phyloP scores from a whole-genome alignment of 2,113 vertebrate species.

The Centropus unirufus region DNA sequence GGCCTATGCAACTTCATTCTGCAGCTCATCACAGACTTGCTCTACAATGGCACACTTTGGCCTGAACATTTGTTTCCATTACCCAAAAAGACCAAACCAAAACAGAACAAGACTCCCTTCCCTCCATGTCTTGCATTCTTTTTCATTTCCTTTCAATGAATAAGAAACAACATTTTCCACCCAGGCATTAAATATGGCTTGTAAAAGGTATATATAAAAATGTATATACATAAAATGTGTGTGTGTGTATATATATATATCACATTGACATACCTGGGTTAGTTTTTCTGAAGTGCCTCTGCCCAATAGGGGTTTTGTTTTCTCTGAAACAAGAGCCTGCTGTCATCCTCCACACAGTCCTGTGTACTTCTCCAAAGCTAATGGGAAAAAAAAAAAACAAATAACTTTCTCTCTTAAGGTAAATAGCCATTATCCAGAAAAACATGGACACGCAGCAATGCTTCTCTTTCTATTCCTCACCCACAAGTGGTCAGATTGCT shows the following conservation, averaged over 20 bases:
- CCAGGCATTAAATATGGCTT: not conserved
- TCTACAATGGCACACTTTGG: not conserved
- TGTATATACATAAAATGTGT: too few species aligned
- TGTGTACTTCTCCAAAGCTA: not conserved
- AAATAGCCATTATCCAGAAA: conserved; percentile 14
- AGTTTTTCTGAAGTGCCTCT: not conserved
- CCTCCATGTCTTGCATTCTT: not conserved
- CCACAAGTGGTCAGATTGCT: conserved; percentile 3
- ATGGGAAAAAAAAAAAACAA: not conserved
- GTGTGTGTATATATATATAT: too few species aligned
- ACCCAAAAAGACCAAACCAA: not conserved
- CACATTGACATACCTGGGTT: not conserved
- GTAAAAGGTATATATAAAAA: not conserved
- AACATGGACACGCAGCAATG: not conserved
- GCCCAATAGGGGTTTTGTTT: not conserved
- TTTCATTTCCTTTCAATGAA: not conserved
- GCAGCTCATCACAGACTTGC: not conserved
- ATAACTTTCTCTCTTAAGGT: not conserved
- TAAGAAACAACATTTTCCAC: not conserved
- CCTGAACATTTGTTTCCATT: not conserved
- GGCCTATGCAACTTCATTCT: not conserved
- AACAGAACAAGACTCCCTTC: not conserved
- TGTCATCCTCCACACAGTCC: not conserved
- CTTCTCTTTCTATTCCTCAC: conserved; percentile 20
- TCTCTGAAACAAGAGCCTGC: not conserved